Evolutionary conservation across 2,888 invertebrate species (phyloP).

Genomic region (Brachynemurus nebulosus): DNA sequence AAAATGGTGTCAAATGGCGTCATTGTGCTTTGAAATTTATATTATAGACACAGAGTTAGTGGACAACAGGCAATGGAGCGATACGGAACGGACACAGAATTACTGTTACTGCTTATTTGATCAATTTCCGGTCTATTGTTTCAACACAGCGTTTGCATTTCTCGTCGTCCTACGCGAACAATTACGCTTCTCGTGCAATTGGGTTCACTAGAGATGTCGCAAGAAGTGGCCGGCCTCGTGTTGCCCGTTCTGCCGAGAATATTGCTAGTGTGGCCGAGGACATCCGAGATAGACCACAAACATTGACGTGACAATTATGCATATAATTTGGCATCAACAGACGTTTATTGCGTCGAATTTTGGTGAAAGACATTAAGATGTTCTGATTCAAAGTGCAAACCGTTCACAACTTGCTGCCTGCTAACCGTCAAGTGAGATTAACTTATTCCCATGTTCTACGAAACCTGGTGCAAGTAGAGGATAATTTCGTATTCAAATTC

Average conservation of each 20-base stretch:
- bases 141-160: constrained; percentile 5
- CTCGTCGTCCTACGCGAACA: constrained; percentile 9
- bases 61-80: not conserved
- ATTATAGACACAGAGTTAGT: not conserved
- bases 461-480: constrained; percentile 11
- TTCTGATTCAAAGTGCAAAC: constrained; percentile 15
- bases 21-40: too few species aligned
- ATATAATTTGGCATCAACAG: constrained; percentile 9
- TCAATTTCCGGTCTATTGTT: not conserved
- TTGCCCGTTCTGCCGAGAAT: constrained; percentile 14
- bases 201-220: constrained; percentile 8
- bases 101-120: not conserved
- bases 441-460: constrained; percentile 13
- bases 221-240: constrained; percentile 8
- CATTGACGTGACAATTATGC: constrained; percentile 15
- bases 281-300: constrained; percentile 14
- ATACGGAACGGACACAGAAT: not conserved
- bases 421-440: constrained; percentile 12
- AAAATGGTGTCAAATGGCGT: not conserved
- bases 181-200: constrained; percentile 9
- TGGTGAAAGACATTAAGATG: constrained; percentile 12
- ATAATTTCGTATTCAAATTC: constrained; percentile 11
- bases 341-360: constrained; percentile 6
- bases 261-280: constrained; percentile 15
- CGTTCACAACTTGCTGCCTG: constrained; percentile 14